Base-by-base conservation (phyloP, 2,797 vertebrate genomes). In the Anguilla megastoma region DNA sequence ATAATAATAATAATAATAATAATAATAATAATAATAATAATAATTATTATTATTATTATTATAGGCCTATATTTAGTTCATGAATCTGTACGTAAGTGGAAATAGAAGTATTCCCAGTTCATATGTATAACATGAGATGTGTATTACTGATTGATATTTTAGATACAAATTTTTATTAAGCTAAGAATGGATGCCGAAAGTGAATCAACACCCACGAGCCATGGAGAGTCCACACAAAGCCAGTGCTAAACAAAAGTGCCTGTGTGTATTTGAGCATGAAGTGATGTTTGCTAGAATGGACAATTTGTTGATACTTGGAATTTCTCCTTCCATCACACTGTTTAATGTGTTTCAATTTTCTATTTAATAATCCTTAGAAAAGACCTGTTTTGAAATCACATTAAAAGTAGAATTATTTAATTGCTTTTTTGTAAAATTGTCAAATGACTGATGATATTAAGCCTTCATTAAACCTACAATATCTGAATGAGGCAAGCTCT, bases 221-320 rank as follows among this genome's bases (percentile, higher is more conserved):
- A 30, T 30, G 24, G 24, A 30, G n/a, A 27, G 86, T 84, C 60
- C 83, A 87, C 80, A 84, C 54, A 79, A 85, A 86, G 52, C 24
- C 27, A 86, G 48, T 71, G 41, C 45, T 24, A 56, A 52, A 21
- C 85, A 66, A 45, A 27, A 89, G 45, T 89, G 82, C 69, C 85
- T n/a, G 18, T 24, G 24, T 85, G 85, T 66, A 33, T 33, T 74
- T 69, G 21, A 88, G 84, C 82, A 48, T 88, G 87, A 87, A 88
- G 84, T 85, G 84, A 63, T 89, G 87, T 88, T 90, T 89, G 87
- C 69, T 76, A 56, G 63, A 48, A 24, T 86, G 69, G 69, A 66
- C 89, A 87, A 89, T 60, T 88, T 83, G 66, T 84, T 87, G 58
- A 85, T 83, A 45, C 50, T 91, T 87, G 66, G 5, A 79, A 89